Conservation (phyloP, 2,888 invertebrate genomes). For the Boloria selene region DNA sequence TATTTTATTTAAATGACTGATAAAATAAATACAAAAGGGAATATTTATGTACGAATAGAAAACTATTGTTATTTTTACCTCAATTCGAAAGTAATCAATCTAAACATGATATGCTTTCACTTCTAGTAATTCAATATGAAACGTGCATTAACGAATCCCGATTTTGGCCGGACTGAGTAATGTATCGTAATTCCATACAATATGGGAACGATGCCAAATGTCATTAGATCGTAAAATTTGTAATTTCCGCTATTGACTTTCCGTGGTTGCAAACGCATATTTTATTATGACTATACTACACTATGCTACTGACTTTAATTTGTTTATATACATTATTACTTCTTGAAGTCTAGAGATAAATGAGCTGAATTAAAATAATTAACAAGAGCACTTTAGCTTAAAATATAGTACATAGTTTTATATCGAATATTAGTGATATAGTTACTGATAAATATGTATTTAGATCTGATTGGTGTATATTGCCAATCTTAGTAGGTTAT, state of each 20-base stretch:
- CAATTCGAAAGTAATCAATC: conserved; percentile 3
- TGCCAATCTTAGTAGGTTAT: too few species aligned
- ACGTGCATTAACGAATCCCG: conserved; percentile 30
- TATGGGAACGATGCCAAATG: conserved; percentile 39
- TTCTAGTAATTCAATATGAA: conserved; percentile 28
- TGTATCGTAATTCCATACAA: conserved; percentile 34
- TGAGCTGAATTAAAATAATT: too few species aligned
- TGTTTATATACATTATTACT: too few species aligned
- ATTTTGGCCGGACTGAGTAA: conserved; percentile 25
- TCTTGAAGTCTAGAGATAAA: too few species aligned
- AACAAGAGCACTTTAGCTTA: too few species aligned
- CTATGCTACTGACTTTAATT: neutral
- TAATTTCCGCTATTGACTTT: conserved; percentile 34
- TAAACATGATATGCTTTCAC: conserved; percentile 19
- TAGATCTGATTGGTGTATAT: too few species aligned
- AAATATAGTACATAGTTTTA: too few species aligned
- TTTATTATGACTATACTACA: neutral
- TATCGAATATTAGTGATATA: too few species aligned
- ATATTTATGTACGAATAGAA: too few species aligned
- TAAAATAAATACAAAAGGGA: too few species aligned
- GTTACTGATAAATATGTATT: too few species aligned
- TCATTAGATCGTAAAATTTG: conserved; percentile 31
- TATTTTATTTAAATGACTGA: too few species aligned
- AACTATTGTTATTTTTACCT: neutral
- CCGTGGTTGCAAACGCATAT: conserved; percentile 9